These are phyloP conservation scores for Autographa gamma DNA, from an alignment of 2,888 invertebrate genomes.

Conservation along the genomic window DNA sequence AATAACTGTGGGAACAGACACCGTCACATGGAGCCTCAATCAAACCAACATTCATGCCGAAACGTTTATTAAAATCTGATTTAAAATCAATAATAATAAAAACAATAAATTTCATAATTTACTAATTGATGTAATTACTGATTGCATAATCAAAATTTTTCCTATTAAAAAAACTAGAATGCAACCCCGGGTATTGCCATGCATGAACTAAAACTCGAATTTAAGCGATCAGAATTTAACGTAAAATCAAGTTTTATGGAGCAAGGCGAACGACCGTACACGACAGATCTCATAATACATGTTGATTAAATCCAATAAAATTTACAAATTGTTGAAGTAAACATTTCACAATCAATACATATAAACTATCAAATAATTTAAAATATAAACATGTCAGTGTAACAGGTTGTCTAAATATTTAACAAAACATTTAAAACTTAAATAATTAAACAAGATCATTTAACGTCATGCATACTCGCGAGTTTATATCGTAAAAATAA, in stretches of 20 bases:
- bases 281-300: constrained; percentile 66
- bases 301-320: constrained; percentile 61
- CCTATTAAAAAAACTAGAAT: constrained; percentile 82
- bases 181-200: constrained; percentile 87
- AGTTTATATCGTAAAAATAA: constrained; percentile 80
- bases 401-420: constrained; percentile 72
- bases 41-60: constrained; percentile 75
- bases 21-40: constrained; percentile 59
- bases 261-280: constrained; percentile 79
- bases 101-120: constrained; percentile 60
- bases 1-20: constrained; percentile 73
- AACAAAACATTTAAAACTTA: constrained; percentile 65
- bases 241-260: constrained; percentile 85
- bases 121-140: constrained; percentile 68
- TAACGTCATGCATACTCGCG: constrained; percentile 86
- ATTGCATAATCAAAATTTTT: constrained; percentile 88
- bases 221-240: constrained; percentile 74
- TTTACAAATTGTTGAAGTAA: constrained; percentile 84
- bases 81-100: constrained; percentile 74
- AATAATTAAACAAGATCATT: constrained; percentile 63
- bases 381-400: constrained; percentile 80
- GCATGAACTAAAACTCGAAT: constrained; percentile 86
- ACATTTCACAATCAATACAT: constrained; percentile 75
- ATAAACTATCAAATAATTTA: constrained; percentile 67
- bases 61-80: constrained; percentile 79